A percentile compares a stretch with the other conserved stretches of the same genome.
Conservation (phyloP, 2,797 vertebrate species). For the Enteromius unitaeniatus region DNA sequence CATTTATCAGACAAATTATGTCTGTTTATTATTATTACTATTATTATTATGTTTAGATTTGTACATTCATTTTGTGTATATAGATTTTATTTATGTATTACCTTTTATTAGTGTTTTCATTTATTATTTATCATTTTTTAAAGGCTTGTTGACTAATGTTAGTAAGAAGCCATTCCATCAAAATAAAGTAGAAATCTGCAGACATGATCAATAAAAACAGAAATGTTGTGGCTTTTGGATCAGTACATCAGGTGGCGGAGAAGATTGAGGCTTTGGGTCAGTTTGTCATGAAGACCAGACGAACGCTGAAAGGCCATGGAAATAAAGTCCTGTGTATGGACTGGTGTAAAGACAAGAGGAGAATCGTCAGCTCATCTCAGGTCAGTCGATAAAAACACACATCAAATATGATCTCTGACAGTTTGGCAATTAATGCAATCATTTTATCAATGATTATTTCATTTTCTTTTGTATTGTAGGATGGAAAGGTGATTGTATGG, state of each 20-base stretch:
- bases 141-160: background rate
- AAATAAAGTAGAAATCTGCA: background rate
- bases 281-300: slow-evolving; percentile 98
- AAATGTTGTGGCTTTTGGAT: background rate
- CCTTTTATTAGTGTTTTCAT: background rate
- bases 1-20: background rate
- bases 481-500: slow-evolving; percentile 99
- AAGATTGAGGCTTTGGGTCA: slow-evolving; percentile 94
- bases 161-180: background rate
- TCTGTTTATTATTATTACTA: background rate
- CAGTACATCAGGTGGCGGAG: slow-evolving; percentile 95
- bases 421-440: background rate
- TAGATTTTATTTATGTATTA: background rate
- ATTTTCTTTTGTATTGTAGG: slow-evolving; percentile 76
- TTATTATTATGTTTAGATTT: background rate
- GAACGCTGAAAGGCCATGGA: slow-evolving; percentile 96
- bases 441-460: background rate
- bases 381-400: slow-evolving; percentile 67
- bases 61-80: background rate
- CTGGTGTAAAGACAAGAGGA: slow-evolving; percentile 98
- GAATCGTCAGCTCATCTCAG: slow-evolving; percentile 99
- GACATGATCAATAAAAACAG: background rate
- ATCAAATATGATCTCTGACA: background rate
- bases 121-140: background rate
- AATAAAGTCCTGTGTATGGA: slow-evolving; percentile 99